Evolutionary conservation across 2,797 vertebrate species (phyloP).

Genomic region (Helostoma temminkii): DNA sequence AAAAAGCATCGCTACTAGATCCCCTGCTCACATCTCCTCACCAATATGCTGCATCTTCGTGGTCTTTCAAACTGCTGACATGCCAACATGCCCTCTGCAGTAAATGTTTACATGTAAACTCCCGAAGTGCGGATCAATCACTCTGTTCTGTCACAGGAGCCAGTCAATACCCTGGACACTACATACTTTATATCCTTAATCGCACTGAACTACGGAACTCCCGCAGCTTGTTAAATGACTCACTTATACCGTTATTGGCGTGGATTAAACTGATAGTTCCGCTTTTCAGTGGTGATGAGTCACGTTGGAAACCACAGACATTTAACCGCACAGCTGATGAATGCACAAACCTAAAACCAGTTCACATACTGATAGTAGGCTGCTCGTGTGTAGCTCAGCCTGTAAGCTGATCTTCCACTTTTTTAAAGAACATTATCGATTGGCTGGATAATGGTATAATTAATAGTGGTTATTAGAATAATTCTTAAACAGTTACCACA

Average conservation of each 20-base stretch:
- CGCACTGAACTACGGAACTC: constrained; percentile 12
- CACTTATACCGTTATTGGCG: constrained; percentile 1
- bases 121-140: constrained; percentile 58
- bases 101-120: constrained; percentile 64
- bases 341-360: not conserved
- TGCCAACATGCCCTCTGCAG: constrained; percentile 49
- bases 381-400: constrained; percentile 2
- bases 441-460: not conserved
- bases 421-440: constrained; percentile 1
- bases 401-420: constrained; percentile 27
- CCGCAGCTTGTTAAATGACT: not conserved
- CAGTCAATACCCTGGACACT: constrained; percentile 44
- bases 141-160: constrained; percentile 42
- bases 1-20: not conserved
- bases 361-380: not conserved
- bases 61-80: constrained; percentile 62
- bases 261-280: constrained; percentile 9
- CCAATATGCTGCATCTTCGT: constrained; percentile 3
- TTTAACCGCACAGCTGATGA: not conserved
- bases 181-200: constrained; percentile 38
- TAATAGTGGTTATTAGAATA: constrained; percentile 27
- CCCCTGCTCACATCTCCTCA: not conserved
- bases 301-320: constrained; percentile 18
- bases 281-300: constrained; percentile 28
- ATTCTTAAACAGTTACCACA: constrained; percentile 40